Percentiles rank a stretch among this genome's conserved stretches.
These are phyloP conservation scores for Myotis pilosus DNA, from an alignment of 2,797 vertebrate genomes.

Conservation along the genomic window DNA sequence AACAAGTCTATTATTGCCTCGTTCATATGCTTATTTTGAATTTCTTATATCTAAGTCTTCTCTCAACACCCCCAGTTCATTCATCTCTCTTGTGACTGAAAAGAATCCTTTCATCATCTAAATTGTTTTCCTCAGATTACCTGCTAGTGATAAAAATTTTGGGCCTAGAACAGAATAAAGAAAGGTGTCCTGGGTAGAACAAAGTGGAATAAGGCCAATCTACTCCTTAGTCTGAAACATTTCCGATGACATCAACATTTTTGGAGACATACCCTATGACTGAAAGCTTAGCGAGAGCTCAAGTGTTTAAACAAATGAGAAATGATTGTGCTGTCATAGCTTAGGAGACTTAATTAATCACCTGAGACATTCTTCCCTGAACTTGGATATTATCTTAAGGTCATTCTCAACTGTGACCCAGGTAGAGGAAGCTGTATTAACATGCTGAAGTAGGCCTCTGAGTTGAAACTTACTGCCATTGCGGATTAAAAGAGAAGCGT, in stretches of 20 bases:
- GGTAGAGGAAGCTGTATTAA: background rate
- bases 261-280: background rate
- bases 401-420: background rate
- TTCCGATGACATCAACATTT: background rate
- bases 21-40: background rate
- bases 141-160: background rate
- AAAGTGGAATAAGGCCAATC: background rate
- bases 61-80: background rate
- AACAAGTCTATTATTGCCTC: background rate
- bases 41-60: slow-evolving; percentile 16
- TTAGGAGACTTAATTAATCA: background rate
- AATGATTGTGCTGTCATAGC: background rate
- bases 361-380: slow-evolving; percentile 17
- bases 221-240: background rate
- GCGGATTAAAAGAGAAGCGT: background rate
- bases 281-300: background rate
- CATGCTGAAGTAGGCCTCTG: background rate
- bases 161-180: background rate
- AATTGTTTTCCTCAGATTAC: background rate
- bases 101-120: slow-evolving; percentile 24
- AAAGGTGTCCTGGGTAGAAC: background rate
- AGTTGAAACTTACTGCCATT: background rate
- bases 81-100: background rate
- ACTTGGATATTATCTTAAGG: slow-evolving; percentile 4
- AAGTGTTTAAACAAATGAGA: background rate